Evolutionary conservation across 2,888 invertebrate species (phyloP).

Genomic region (Diabrotica balteata): DNA sequence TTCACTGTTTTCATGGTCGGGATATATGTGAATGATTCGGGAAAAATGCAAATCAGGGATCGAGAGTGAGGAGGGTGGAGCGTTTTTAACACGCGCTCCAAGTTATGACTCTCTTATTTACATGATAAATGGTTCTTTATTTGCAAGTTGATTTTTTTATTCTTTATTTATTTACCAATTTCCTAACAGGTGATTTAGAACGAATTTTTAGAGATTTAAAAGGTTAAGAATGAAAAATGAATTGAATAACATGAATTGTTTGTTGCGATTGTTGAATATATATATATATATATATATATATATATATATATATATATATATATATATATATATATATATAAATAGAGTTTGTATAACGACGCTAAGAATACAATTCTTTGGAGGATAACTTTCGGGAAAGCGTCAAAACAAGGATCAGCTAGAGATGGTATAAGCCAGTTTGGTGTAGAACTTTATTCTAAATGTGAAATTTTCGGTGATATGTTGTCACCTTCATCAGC

Average conservation of each 20-base stretch:
- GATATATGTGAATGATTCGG: slow-evolving; percentile 43
- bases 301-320: too few relatives aligned
- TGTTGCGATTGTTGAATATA: too few relatives aligned
- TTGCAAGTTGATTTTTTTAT: slow-evolving; percentile 30
- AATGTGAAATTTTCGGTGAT: too few relatives aligned
- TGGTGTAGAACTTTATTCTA: too few relatives aligned
- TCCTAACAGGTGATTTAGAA: slow-evolving; percentile 1
- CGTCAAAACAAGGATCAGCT: too few relatives aligned
- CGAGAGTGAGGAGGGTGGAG: slow-evolving; percentile 29
- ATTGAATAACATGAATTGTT: background rate
- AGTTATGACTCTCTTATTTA: slow-evolving; percentile 47
- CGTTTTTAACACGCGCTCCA: slow-evolving; percentile 40
- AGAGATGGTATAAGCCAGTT: too few relatives aligned
- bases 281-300: too few relatives aligned
- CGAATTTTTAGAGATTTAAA: background rate
- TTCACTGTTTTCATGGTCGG: slow-evolving; percentile 32
- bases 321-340: too few relatives aligned
- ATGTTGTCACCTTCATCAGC: too few relatives aligned
- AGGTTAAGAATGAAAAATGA: background rate
- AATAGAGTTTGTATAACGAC: too few relatives aligned
- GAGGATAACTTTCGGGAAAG: too few relatives aligned
- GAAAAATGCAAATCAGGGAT: slow-evolving; percentile 45
- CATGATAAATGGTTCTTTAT: slow-evolving; percentile 45
- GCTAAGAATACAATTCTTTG: too few relatives aligned
- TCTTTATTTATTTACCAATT: slow-evolving; percentile 6